A percentile compares a stretch with the other conserved stretches of the same genome.
Evolutionary conservation across 1,140 invertebrate genomes (phyloP).

Genomic region (Caenorhabditis inopinata): DNA sequence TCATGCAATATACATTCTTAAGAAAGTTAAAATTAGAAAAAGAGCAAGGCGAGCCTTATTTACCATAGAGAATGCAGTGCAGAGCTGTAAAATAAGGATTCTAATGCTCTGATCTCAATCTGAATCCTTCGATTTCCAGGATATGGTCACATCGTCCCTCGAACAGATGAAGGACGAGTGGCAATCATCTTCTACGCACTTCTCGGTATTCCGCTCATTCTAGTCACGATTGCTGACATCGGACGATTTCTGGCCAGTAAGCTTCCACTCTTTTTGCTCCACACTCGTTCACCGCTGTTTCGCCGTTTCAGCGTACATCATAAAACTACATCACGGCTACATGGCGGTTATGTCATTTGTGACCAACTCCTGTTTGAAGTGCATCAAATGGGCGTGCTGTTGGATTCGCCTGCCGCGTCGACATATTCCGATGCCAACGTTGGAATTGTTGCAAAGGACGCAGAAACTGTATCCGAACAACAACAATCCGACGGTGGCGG

Average conservation of each 20-base stretch:
- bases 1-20: too few species aligned
- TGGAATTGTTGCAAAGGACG: slow-evolving; percentile 38
- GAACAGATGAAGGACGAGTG: slow-evolving; percentile 69
- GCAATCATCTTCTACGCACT: slow-evolving; percentile 70
- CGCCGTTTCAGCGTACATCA: slow-evolving; percentile 59
- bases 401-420: slow-evolving; percentile 18
- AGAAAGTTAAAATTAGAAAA: too few species aligned
- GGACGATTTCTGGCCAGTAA: slow-evolving; percentile 66
- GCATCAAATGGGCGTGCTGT: slow-evolving; percentile 40
- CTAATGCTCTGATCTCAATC: too few species aligned
- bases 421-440: slow-evolving; percentile 41
- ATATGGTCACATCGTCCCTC: slow-evolving; percentile 70
- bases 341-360: slow-evolving; percentile 48
- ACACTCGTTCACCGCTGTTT: not conserved
- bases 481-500: slow-evolving; percentile 20
- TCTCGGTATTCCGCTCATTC: slow-evolving; percentile 70
- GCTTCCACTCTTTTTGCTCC: not conserved
- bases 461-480: slow-evolving; percentile 39
- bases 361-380: slow-evolving; percentile 46
- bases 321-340: slow-evolving; percentile 61
- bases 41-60: not conserved
- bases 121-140: slow-evolving; percentile 55
- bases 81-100: too few species aligned
- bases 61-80: too few species aligned
- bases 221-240: slow-evolving; percentile 70